Evolutionary conservation across 2,888 invertebrate species (phyloP).

Genomic region (Drosophila sordidapex): DNA sequence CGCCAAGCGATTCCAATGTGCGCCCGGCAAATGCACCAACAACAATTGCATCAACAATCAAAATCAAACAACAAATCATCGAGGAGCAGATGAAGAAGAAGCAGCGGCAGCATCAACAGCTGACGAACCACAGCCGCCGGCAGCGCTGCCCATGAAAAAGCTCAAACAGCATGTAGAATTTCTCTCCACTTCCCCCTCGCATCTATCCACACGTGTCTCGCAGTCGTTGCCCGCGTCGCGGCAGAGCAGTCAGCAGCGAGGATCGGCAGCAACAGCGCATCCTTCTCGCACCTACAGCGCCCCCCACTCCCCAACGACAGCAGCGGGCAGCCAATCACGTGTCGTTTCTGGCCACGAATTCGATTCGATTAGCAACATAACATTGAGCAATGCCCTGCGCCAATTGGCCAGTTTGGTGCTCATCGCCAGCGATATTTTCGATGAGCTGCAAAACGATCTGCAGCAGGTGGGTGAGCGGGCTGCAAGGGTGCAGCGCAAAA

Average conservation of each 20-base stretch:
- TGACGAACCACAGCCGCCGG: conserved; percentile 57
- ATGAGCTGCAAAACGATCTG: conserved; percentile 91
- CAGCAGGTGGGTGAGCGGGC: conserved; percentile 91
- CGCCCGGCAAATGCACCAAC: conserved; percentile 80
- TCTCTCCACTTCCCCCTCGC: conserved; percentile 59
- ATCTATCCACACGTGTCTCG: conserved; percentile 40
- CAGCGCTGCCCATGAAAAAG: conserved; percentile 79
- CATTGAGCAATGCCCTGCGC: conserved; percentile 92
- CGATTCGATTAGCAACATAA: conserved; percentile 94
- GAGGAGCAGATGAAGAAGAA: background rate
- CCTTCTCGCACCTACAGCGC: conserved; percentile 60
- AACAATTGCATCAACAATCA: conserved; percentile 82
- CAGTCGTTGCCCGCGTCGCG: conserved; percentile 70
- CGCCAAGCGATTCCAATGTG: conserved; percentile 71
- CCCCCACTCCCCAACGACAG: conserved; percentile 73
- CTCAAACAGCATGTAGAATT: conserved; percentile 82
- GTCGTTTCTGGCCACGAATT: conserved; percentile 90
- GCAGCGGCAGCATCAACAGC: background rate
- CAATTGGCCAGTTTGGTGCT: conserved; percentile 94
- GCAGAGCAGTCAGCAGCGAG: conserved; percentile 67
- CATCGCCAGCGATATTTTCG: conserved; percentile 94
- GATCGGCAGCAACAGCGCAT: conserved; percentile 26
- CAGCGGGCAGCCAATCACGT: conserved; percentile 36
- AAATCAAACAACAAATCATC: background rate
- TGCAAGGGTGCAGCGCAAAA: conserved; percentile 89